Conservation (phyloP, 2,888 invertebrate species). For the Trissolcus brochymenae region DNA sequence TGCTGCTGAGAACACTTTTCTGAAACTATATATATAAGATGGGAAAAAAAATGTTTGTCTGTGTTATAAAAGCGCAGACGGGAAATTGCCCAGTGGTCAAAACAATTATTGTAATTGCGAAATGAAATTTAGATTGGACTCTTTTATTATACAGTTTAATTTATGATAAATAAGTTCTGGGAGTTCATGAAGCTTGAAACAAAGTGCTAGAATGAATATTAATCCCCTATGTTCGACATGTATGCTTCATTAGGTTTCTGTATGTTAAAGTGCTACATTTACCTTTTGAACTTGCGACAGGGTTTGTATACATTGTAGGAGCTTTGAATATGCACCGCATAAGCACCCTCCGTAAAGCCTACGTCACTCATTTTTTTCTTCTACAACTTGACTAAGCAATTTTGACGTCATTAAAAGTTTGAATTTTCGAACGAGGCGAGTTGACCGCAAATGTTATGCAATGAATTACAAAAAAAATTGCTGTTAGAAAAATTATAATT, state of each 20-base stretch:
- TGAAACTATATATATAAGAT: neutral
- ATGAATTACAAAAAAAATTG: no score
- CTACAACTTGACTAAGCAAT: neutral
- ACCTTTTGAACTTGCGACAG: constrained; percentile 4
- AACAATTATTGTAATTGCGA: no score
- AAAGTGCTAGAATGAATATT: constrained; percentile 12
- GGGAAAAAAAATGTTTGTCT: no score
- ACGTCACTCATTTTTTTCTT: neutral
- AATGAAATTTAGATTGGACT: no score
- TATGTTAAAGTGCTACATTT: constrained; percentile 14
- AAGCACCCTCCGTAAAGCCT: constrained; percentile 1
- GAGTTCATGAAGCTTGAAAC: constrained; percentile 14
- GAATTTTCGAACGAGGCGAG: no score
- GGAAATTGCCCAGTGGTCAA: no score
- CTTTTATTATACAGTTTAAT: constrained; percentile 2
- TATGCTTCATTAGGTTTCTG: constrained; percentile 10
- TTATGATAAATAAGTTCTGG: constrained; percentile 4
- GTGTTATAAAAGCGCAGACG: no score
- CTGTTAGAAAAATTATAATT: no score
- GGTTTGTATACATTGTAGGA: constrained; percentile 1
- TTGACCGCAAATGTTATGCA: no score
- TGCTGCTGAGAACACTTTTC: no score
- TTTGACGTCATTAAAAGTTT: neutral
- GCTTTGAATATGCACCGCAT: neutral
- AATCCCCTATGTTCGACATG: constrained; percentile 4